Evolutionary conservation across 2,797 vertebrate genomes (phyloP).

Genomic region (Crocodylus rhombifer): DNA sequence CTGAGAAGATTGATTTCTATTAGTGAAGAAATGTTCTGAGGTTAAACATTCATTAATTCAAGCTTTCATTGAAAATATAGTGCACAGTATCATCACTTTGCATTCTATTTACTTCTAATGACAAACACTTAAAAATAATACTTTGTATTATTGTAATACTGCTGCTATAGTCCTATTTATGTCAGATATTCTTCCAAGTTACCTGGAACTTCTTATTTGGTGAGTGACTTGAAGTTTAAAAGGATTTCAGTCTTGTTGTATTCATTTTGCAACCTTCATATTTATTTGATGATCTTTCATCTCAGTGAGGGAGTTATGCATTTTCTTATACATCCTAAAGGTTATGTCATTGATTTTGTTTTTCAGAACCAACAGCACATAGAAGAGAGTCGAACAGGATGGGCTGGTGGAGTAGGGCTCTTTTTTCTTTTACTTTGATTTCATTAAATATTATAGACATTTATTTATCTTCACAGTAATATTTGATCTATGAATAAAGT

Average conservation of each 20-base stretch:
- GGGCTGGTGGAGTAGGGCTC: conserved; percentile 93
- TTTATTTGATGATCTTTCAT: background rate
- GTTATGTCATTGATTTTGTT: conserved; percentile 45
- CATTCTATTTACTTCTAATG: background rate
- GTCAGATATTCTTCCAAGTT: background rate
- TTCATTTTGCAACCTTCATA: background rate
- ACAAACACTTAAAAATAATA: background rate
- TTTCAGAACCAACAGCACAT: conserved; percentile 85
- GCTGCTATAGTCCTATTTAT: background rate
- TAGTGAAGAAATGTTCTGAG: background rate
- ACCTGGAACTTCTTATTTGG: background rate
- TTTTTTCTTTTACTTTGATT: conserved; percentile 58
- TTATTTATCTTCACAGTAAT: conserved; percentile 32
- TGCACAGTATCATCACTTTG: background rate
- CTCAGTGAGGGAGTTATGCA: background rate
- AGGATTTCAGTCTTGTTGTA: background rate
- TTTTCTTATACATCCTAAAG: conserved; percentile 9
- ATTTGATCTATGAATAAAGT: conserved; percentile 39
- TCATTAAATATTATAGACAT: conserved; percentile 33
- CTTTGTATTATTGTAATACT: background rate
- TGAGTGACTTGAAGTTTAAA: background rate
- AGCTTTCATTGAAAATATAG: background rate
- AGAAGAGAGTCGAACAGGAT: conserved; percentile 93
- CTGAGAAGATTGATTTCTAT: background rate
- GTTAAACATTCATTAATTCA: background rate